A percentile compares a stretch with the other conserved stretches of the same genome.
Evolutionary conservation across 2,113 vertebrate genomes (phyloP).

Genomic region (Fulmarus glacialis): DNA sequence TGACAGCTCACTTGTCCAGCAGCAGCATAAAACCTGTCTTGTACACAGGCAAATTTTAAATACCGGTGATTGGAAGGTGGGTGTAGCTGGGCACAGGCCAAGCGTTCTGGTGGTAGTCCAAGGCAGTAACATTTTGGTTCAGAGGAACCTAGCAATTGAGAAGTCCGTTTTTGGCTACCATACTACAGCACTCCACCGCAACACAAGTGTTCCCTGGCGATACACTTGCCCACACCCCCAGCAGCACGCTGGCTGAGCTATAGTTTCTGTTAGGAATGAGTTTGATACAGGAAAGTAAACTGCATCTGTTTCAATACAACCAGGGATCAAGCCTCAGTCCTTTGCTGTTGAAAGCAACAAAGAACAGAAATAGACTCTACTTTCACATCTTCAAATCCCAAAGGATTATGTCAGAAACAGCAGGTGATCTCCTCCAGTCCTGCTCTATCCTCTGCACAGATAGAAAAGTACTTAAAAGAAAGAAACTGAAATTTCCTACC

Average conservation of each 20-base stretch:
- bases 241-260: not conserved
- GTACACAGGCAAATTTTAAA: not conserved
- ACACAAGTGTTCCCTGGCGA: not conserved
- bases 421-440: constrained; percentile 6
- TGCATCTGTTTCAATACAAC: not conserved
- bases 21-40: not conserved
- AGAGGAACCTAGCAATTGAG: not conserved
- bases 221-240: not conserved
- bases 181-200: not conserved
- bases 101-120: not conserved
- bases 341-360: constrained; percentile 13
- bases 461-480: constrained; percentile 5
- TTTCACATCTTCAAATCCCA: constrained; percentile 29
- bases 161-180: not conserved
- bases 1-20: not conserved
- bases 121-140: not conserved
- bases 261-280: not conserved
- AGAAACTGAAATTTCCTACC: not conserved
- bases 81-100: not conserved
- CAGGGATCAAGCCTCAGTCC: not conserved
- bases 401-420: constrained; percentile 43
- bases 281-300: not conserved
- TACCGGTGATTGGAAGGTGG: not conserved
- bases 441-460: not conserved
- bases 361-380: constrained; percentile 13